Conservation (phyloP, 92 coral and sea anemone genomes). For the Palythoa grandiflora region DNA sequence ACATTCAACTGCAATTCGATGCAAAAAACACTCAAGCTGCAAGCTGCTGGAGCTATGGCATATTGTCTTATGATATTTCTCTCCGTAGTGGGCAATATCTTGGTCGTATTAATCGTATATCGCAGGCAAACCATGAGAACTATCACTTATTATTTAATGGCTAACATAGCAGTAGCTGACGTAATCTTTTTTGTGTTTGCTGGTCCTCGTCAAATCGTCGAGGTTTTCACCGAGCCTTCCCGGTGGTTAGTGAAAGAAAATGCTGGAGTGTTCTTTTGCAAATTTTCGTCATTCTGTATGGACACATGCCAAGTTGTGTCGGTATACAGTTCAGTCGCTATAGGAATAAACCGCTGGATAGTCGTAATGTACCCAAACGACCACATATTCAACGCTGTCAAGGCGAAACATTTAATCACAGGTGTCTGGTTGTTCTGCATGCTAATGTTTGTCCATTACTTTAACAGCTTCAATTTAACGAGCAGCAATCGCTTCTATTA, state of each 20-base stretch:
- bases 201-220: conserved; percentile 33
- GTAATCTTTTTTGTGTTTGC: conserved; percentile 12
- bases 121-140: conserved; percentile 10
- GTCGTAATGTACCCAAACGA: neutral
- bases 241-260: conserved; percentile 6
- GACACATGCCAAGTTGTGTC: conserved; percentile 28
- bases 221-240: conserved; percentile 30
- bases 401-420: neutral
- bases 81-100: conserved; percentile 26
- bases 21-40: neutral
- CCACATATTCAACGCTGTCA: neutral
- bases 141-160: conserved; percentile 14
- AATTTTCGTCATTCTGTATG: conserved; percentile 9
- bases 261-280: neutral
- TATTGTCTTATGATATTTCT: conserved; percentile 25
- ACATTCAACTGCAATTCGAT: neutral
- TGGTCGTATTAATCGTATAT: conserved; percentile 19
- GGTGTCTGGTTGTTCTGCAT: conserved; percentile 8
- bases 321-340: conserved; percentile 19
- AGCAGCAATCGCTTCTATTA: neutral
- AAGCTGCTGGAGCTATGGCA: conserved; percentile 9
- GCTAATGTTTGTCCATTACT: conserved; percentile 26
- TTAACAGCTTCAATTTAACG: conserved; percentile 4
- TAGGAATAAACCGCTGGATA: conserved; percentile 18
- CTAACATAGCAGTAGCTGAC: conserved; percentile 28